Evolutionary conservation across 1,140 invertebrate species (phyloP), one percentile per base, ranked within the genome.

Genomic region (Musca domestica): DNA sequence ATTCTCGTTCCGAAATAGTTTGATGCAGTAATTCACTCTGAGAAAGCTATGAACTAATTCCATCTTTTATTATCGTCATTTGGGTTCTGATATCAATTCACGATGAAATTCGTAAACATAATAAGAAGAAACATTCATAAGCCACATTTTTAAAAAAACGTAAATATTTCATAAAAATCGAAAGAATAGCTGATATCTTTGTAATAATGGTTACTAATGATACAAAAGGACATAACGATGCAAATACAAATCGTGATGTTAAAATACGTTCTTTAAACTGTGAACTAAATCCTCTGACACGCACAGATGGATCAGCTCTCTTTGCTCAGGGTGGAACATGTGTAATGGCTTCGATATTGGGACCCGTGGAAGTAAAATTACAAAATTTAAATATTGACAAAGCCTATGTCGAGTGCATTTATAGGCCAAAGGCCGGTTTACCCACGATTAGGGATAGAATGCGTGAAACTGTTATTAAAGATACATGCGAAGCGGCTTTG

Each of bases 341-440:
- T 49, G 86, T 92, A 1, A 81, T 93, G 25, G 89, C 88, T 48
- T 90, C 90, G 68, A 85, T 95, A 20, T 92, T 95, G 85, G 95
- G 95, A 0, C 94, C 95, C 1, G 81, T 90, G 10, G 94, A 96
- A 83, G 88, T 90, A 4, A 93, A 89, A 81, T 82, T 87, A 58
- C 86, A 88, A 56, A 94, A 91, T 83, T 88, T 94, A 72, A 85
- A 89, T 65, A 88, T 92, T 65, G 92, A 95, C 67, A 92, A 89
- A 83, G 89, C 91, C 7, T 87, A 85, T 47, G 77, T 96, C 10
- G 93, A 96, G 82, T 90, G 92, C 51, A 83, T 88, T 23, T 96
- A 90, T 75, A 88, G 86, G 71, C 88, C 90, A 7, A 92, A 93
- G 81, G 84, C 87, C 69, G 92, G 93, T 5, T 83, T 90, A 65